Evolutionary conservation across 2,113 vertebrate genomes (phyloP), one percentile per base, ranked within the genome.

Genomic region (Platysteira castanea): DNA sequence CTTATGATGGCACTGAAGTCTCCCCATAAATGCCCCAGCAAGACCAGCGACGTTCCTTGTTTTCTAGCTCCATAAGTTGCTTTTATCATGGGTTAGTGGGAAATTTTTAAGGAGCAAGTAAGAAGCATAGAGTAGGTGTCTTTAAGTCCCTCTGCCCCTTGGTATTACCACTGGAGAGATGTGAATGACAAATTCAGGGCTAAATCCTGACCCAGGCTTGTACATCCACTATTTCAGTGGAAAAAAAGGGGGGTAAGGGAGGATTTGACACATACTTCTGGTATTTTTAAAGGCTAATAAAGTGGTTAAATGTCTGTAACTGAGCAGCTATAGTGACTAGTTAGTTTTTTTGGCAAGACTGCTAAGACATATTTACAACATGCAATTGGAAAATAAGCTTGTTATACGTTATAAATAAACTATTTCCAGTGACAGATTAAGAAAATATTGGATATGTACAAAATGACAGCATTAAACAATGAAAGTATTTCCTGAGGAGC

Each of bases 361-460:
- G 31, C 49, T 93, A 80, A 88, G 92, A 68, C 13, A 35, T 96
- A 96, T 96, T 97, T 96, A 96, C 92, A 93, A 12, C 85, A 95
- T 89, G 79, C 90, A 92, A 95, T 81, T 93, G 95, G 95, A 94
- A 97, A 96, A 96, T 89, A 96, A 94, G 76, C 49, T 92, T 90
- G 93, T 96, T 97, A 95, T 94, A 96, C 92, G 96, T 96, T 97
- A 96, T 94, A 97, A 96, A 97, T 96, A 96, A 95, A 95, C 73
- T 93, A 93, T 92, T 96, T 85, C 53, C 44, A 95, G 92, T 84
- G 88, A 96, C 93, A 93, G 92, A 96, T 97, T 96, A 95, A 95
- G 89, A 95, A 96, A 96, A 97, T 97, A 95, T 78, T 97, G 97
- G 93, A 71, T 90, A 95, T 90, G 93, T 96, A 97, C 94, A 97